Conservation (phyloP, 2,113 vertebrate species). For the Mesocricetus auratus region DNA sequence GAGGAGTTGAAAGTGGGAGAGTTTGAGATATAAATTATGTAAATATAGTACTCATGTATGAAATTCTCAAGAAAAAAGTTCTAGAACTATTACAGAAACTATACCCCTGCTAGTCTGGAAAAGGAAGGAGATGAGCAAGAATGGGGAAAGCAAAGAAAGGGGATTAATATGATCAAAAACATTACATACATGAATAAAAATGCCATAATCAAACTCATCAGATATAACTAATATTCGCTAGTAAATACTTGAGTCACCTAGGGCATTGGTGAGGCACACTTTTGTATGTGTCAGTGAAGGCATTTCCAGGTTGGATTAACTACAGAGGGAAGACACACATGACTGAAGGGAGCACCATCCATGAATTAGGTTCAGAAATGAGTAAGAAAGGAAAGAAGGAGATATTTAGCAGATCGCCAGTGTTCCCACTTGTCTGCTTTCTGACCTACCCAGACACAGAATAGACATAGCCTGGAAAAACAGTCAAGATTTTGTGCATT, state of each 20-base stretch:
- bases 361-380: not conserved
- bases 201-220: too few species aligned
- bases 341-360: not conserved
- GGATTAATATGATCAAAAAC: not conserved
- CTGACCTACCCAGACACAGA: not conserved
- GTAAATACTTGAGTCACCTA: not conserved
- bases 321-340: not conserved
- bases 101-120: not conserved
- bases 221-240: not conserved
- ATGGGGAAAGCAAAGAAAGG: too few species aligned
- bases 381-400: constrained; percentile 4
- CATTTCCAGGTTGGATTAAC: not conserved
- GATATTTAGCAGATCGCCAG: not conserved
- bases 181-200: not conserved
- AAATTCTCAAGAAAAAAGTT: not conserved
- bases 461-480: not conserved
- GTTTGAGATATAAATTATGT: not conserved
- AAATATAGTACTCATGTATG: not conserved
- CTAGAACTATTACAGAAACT: not conserved
- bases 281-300: not conserved
- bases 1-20: not conserved
- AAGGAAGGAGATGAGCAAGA: too few species aligned
- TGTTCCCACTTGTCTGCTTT: not conserved
- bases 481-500: not conserved
- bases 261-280: not conserved